Conservation (phyloP, 2,888 invertebrate species). For the Oscheius sp. region DNA sequence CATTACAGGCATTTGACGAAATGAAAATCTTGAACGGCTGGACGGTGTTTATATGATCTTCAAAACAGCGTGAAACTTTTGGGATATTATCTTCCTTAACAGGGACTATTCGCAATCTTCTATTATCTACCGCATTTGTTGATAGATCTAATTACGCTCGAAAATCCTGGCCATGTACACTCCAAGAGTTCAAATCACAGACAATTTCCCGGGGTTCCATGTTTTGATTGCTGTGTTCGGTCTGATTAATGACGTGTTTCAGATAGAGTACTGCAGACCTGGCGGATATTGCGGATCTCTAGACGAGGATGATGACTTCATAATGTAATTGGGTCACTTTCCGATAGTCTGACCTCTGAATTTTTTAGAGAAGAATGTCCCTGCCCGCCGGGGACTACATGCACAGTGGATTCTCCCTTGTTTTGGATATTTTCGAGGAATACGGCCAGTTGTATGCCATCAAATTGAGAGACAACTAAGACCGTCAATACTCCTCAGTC, state of each 20-base stretch:
- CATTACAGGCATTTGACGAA: too few species aligned
- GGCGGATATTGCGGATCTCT: constrained; percentile 25
- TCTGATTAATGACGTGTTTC: not conserved
- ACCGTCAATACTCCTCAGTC: not conserved
- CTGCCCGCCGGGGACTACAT: constrained; percentile 20
- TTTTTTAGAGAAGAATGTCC: constrained; percentile 22
- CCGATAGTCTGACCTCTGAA: not conserved
- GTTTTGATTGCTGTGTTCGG: not conserved
- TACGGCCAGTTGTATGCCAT: constrained; percentile 21
- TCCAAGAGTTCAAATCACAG: too few species aligned
- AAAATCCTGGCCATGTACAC: too few species aligned
- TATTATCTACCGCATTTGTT: too few species aligned
- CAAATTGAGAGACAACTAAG: not conserved
- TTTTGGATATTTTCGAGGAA: constrained; percentile 23
- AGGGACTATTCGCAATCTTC: too few species aligned
- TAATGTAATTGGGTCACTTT: constrained; percentile 21
- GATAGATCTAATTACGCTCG: too few species aligned
- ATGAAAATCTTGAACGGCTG: too few species aligned
- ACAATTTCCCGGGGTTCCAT: not conserved
- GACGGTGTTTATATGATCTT: too few species aligned
- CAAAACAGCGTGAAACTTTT: too few species aligned
- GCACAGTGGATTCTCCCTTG: not conserved
- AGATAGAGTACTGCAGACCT: constrained; percentile 18
- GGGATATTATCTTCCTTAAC: too few species aligned
- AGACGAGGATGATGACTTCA: constrained; percentile 15